Evolutionary conservation across 2,797 vertebrate genomes (phyloP).

Genomic region (Chloroceryle inda): DNA sequence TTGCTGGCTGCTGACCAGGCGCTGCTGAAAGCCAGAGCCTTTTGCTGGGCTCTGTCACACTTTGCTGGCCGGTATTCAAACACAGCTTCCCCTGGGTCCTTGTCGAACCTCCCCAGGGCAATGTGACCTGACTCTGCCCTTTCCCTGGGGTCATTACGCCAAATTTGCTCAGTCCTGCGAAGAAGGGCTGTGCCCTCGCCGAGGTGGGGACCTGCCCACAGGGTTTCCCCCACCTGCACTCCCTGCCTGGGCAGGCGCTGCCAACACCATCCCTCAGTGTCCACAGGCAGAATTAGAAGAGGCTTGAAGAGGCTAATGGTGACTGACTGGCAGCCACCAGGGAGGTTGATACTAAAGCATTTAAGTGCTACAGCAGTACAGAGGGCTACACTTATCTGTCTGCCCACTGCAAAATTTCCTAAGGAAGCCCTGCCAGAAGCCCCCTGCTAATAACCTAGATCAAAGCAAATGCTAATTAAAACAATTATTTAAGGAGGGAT

Average conservation of each 20-base stretch:
- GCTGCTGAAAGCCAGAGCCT: neutral
- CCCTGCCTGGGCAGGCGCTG: rapidly evolving
- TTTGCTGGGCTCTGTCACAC: neutral
- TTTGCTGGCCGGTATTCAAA: neutral
- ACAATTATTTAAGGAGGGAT: slow-evolving; percentile 28
- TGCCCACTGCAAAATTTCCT: slow-evolving; percentile 3
- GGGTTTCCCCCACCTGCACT: neutral
- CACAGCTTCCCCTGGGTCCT: neutral
- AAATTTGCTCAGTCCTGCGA: rapidly evolving
- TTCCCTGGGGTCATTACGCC: neutral
- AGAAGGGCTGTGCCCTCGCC: rapidly evolving
- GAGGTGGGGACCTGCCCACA: rapidly evolving
- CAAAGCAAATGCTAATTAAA: slow-evolving; percentile 45
- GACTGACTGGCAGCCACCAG: neutral
- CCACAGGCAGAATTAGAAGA: neutral
- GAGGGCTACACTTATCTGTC: neutral
- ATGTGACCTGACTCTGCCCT: neutral
- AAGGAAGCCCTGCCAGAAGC: slow-evolving; percentile 16
- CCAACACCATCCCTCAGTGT: neutral
- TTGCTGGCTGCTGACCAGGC: slow-evolving; percentile 31
- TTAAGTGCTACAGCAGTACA: neutral
- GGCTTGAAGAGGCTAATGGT: neutral
- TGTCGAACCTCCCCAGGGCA: neutral
- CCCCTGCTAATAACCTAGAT: slow-evolving; percentile 32
- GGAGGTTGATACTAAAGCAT: neutral